Percentiles rank a stretch among this genome's conserved stretches.
These are phyloP conservation scores for Enteromius fasciolatus DNA, from an alignment of 2,797 vertebrate genomes.

Conservation along the genomic window DNA sequence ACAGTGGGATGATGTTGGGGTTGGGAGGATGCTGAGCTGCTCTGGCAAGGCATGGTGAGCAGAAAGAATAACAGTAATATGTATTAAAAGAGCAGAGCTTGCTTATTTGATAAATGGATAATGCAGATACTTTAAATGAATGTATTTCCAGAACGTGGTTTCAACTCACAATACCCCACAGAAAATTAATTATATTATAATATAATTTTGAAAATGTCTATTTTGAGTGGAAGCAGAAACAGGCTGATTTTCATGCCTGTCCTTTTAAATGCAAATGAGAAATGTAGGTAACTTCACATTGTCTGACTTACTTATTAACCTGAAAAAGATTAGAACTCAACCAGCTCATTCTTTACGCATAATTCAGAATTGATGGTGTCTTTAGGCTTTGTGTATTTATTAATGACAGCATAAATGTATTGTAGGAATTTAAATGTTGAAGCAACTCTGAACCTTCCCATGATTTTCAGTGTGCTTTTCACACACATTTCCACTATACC, in stretches of 20 bases:
- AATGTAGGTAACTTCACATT: constrained; percentile 2
- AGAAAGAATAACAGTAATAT: constrained; percentile 13
- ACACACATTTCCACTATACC: not conserved
- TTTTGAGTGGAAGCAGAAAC: too few relatives aligned
- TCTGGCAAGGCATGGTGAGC: constrained; percentile 32
- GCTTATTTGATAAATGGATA: not conserved
- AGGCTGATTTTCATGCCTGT: too few relatives aligned
- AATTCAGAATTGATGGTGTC: too few relatives aligned
- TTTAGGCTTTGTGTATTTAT: not conserved
- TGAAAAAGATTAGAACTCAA: not conserved
- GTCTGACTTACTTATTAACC: not conserved
- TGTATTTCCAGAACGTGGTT: not conserved
- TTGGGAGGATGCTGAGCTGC: constrained; percentile 19
- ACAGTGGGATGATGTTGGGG: constrained; percentile 31
- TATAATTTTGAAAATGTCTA: too few relatives aligned
- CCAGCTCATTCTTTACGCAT: not conserved
- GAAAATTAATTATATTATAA: too few relatives aligned
- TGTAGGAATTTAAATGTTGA: not conserved
- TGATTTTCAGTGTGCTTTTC: not conserved
- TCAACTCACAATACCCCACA: too few relatives aligned
- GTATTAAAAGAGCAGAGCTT: constrained; percentile 15
- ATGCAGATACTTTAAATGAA: not conserved
- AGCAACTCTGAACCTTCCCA: not conserved
- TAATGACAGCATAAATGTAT: not conserved
- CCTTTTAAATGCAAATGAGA: too few relatives aligned